Base-by-base conservation (phyloP, 2,113 vertebrate species). In the Cyphomyrus discorhynchus region DNA sequence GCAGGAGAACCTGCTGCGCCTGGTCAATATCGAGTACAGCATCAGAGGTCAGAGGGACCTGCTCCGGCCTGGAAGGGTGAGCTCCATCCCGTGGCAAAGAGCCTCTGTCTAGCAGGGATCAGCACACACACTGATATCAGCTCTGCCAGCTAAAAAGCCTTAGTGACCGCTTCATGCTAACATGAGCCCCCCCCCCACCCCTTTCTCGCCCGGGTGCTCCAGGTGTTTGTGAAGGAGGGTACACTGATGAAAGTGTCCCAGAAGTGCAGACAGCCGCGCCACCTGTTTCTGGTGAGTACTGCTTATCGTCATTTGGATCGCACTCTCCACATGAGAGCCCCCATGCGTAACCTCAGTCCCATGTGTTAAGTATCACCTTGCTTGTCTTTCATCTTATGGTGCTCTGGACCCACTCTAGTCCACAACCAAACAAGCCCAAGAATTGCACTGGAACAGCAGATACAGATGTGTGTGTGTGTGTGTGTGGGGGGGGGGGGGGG, bases 1-100 rank as follows among this genome's bases (percentile, higher is more conserved):
- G 11, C 92, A 99, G 98, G 98, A 99, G 95, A 99, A 98, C 92
- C 89, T 99, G 92, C 97, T 99, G 95, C 98, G 98, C 91, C 95
- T 99, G 95, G 97, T 99, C 91, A 97, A 99, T 93, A 98, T 99
- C 5, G 97, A 99, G 91, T 97, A 98, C 95, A 99, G 98, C 0
- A 94, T 99, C 86, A 96, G 93, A 89, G 98, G 98, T 89, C 98
- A 97, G 94, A 96, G 95, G 0, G 92, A 96, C 89, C 96, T 99
- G 83, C 95, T 98, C 90, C 98, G 97, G 94, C 97, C 98, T 17
- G 98, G 98, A 95, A 96, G 98, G 96, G 98, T 99, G 95, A 98
- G 98, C 95, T 88, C 31, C 31, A 9, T 82, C 77, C 19, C 8
- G 0, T 82, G 35, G 19, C 24, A 7, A 13, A 31, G 24, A 84